These are phyloP conservation scores for Odontamblyopus rebecca DNA, from an alignment of 2,797 vertebrate genomes.

Conservation along the genomic window DNA sequence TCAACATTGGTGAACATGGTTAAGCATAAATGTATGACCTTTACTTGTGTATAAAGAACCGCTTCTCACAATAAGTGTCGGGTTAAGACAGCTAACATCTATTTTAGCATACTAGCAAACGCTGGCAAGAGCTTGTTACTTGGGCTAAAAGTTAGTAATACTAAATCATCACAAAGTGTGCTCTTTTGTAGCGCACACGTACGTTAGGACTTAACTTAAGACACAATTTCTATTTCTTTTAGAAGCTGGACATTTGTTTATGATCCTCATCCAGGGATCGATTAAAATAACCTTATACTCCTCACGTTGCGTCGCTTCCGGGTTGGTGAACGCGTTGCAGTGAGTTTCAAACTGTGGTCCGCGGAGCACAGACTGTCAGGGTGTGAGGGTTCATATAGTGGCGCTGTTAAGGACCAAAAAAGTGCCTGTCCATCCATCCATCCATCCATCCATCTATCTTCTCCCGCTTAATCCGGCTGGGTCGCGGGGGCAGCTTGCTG, in stretches of 20 bases:
- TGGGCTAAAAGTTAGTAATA: neutral
- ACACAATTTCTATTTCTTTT: constrained; percentile 40
- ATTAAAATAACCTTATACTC: no score
- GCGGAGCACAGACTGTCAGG: neutral
- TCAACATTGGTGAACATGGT: neutral
- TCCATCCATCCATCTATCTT: no score
- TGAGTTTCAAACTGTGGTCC: constrained; percentile 16
- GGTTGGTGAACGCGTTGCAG: neutral
- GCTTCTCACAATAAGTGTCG: neutral
- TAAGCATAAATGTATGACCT: neutral
- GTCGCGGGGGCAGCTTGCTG: no score
- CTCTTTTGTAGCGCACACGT: constrained; percentile 41
- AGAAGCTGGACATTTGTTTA: constrained; percentile 40
- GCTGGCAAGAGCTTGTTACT: neutral
- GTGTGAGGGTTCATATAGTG: no score
- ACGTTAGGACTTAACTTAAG: constrained; percentile 13
- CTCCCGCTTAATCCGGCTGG: no score
- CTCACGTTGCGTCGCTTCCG: constrained; percentile 37
- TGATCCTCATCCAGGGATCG: neutral
- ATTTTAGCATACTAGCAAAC: neutral
- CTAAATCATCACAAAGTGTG: neutral
- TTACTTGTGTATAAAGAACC: neutral
- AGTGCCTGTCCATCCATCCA: no score
- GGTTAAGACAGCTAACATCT: neutral
- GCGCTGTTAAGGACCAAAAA: no score